A percentile compares a stretch with the other conserved stretches of the same genome.
Conservation (phyloP, 2,113 vertebrate species). For the Caloenas nicobarica region DNA sequence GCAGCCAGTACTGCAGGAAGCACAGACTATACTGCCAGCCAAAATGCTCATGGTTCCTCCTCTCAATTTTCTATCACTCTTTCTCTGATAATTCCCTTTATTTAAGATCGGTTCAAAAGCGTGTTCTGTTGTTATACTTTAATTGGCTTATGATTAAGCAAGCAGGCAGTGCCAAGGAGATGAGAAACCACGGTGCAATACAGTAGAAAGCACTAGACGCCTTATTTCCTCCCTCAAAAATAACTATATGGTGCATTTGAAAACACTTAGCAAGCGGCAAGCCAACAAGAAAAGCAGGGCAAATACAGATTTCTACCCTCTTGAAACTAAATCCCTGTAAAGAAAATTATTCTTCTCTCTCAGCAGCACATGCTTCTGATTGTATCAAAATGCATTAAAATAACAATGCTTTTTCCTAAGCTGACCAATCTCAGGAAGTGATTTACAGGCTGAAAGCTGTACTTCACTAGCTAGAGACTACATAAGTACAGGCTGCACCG, state of each 20-base stretch:
- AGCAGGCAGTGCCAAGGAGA: slow-evolving; percentile 24
- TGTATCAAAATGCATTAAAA: slow-evolving; percentile 48
- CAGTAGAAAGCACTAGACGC: background rate
- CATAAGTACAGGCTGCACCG: background rate
- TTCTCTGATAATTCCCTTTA: background rate
- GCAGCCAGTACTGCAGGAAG: background rate
- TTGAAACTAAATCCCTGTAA: slow-evolving; percentile 30
- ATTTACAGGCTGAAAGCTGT: background rate
- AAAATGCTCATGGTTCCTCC: background rate
- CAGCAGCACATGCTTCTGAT: slow-evolving; percentile 16
- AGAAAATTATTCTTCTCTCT: slow-evolving; percentile 36
- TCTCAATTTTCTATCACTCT: background rate
- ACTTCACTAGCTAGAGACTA: background rate
- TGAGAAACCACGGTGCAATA: background rate
- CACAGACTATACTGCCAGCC: background rate
- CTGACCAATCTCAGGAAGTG: background rate
- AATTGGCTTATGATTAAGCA: slow-evolving; percentile 60
- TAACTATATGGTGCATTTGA: background rate
- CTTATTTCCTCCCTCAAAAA: background rate
- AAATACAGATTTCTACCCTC: background rate
- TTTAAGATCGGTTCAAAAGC: slow-evolving; percentile 31
- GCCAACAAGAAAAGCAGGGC: background rate
- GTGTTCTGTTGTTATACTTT: slow-evolving; percentile 17
- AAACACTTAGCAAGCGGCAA: background rate
- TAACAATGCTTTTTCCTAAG: background rate